Evolutionary conservation across 92 coral and sea anemone species (phyloP).

Genomic region (Virgularia gustaviana): DNA sequence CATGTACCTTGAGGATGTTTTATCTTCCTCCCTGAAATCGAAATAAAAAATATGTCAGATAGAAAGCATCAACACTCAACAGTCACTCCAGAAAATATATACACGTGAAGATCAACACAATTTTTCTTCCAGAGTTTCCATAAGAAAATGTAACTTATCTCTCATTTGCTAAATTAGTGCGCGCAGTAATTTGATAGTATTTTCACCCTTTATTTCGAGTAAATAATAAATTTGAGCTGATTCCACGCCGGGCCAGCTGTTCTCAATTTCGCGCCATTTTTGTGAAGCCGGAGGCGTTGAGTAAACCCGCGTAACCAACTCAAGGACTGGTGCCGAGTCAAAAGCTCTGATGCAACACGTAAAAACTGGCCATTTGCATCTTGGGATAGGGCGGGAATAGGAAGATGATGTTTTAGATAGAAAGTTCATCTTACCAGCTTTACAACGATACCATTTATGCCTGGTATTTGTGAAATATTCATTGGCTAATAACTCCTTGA

Average conservation of each 20-base stretch:
- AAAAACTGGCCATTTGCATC: slow-evolving; percentile 10
- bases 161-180: no score
- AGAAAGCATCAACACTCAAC: no score
- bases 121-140: no score
- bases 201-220: no score
- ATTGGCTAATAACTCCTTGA: neutral
- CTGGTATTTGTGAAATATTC: neutral
- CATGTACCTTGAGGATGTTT: no score
- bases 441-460: slow-evolving; percentile 39
- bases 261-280: slow-evolving; percentile 43
- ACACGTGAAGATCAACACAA: no score
- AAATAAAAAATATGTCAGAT: no score
- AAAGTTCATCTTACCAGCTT: slow-evolving; percentile 33
- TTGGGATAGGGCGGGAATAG: slow-evolving; percentile 40
- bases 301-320: neutral
- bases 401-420: neutral
- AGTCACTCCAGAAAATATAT: no score
- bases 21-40: no score
- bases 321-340: slow-evolving; percentile 44
- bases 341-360: neutral
- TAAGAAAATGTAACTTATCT: no score
- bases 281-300: slow-evolving; percentile 35
- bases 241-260: slow-evolving; percentile 55
- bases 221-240: no score
- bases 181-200: no score